Evolutionary conservation across 2,888 invertebrate species (phyloP).

Genomic region (Stomorhina lunata): DNA sequence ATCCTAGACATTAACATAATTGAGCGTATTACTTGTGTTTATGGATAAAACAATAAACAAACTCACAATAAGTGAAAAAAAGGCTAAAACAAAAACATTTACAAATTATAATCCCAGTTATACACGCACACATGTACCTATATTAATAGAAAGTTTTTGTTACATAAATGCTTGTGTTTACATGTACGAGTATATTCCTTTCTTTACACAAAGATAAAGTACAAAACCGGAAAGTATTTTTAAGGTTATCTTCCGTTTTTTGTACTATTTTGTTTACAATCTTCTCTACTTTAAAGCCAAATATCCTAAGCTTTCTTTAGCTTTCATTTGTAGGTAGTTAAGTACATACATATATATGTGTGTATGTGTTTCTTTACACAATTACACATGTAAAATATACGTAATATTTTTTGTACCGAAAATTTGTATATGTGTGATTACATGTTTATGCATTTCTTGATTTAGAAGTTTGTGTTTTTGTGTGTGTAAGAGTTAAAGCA

Average conservation of each 20-base stretch:
- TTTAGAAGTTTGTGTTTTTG: conserved; percentile 29
- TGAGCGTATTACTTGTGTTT: conserved; percentile 41
- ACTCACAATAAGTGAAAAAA: not conserved
- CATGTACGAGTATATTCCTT: not conserved
- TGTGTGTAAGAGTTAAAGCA: conserved; percentile 51
- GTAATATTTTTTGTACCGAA: not conserved
- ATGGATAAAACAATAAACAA: not conserved
- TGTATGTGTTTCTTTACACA: not conserved
- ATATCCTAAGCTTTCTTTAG: conserved; percentile 2
- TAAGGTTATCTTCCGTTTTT: conserved; percentile 54
- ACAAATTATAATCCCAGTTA: conserved; percentile 33
- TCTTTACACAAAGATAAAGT: conserved; percentile 16
- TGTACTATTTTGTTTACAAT: conserved; percentile 8
- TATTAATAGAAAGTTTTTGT: conserved; percentile 2
- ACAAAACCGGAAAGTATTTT: conserved; percentile 50
- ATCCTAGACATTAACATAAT: conserved; percentile 56
- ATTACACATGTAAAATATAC: not conserved
- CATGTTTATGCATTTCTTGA: conserved; percentile 12
- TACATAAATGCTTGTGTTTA: conserved; percentile 9
- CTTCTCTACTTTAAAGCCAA: conserved; percentile 21
- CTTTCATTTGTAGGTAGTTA: too few relatives aligned
- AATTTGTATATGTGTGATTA: not conserved
- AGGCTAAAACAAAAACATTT: conserved; percentile 40
- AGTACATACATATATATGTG: too few relatives aligned
- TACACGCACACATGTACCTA: not conserved